These are phyloP conservation scores for Perodicticus potto DNA, from an alignment of 2,797 vertebrate genomes.

Conservation along the genomic window DNA sequence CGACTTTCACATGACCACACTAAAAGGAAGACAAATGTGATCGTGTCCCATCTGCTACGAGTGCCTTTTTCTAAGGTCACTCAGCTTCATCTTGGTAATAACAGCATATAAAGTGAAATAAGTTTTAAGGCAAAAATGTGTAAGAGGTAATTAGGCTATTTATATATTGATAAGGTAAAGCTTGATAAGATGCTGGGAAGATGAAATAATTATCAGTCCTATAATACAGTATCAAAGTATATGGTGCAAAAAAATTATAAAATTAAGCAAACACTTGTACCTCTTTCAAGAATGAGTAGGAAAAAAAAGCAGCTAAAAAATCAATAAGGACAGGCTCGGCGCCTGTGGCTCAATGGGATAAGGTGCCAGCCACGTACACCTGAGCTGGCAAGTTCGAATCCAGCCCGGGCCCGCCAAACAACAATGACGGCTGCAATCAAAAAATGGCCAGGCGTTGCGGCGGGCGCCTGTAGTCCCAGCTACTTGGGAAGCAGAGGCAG, in stretches of 20 bases:
- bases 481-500: too few species aligned
- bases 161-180: neutral
- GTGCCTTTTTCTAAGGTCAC: neutral
- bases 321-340: neutral
- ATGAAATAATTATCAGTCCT: neutral
- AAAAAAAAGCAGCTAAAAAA: neutral
- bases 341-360: too few species aligned
- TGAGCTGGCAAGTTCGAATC: too few species aligned
- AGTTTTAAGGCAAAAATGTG: neutral
- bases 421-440: too few species aligned
- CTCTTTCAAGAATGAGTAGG: neutral
- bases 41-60: neutral
- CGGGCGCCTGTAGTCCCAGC: too few species aligned
- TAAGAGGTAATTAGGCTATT: neutral
- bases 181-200: neutral
- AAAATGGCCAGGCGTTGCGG: too few species aligned
- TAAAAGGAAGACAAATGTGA: neutral
- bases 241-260: neutral
- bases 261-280: neutral
- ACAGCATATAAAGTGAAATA: neutral
- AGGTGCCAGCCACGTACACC: too few species aligned
- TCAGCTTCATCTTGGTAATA: neutral
- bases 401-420: too few species aligned
- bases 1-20: neutral
- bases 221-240: neutral